Base-by-base conservation (phyloP, 1,140 invertebrate genomes). In the Scaptomyza montana region DNA sequence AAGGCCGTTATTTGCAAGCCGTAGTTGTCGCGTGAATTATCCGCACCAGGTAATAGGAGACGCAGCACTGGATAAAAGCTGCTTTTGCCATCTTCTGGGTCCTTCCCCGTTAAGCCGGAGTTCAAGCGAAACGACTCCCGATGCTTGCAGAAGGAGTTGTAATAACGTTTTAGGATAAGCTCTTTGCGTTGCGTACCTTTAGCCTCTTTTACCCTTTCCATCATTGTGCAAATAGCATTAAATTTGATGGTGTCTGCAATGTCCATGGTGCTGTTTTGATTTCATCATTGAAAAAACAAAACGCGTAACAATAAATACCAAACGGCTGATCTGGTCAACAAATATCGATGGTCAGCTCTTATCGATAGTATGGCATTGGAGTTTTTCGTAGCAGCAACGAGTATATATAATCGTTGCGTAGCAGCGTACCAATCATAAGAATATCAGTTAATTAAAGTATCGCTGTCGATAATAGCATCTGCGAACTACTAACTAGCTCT, bases 21-120 rank as follows among this genome's bases (percentile, higher is more conserved):
- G 90, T 95, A 95, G 2, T 94, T 91, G 7, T 93, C 93, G 66
- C 96, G 92, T 50, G 94, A 93, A 64, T 94, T 93, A 75, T 96
- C 97, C 9, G 94, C 90, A 45, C 93, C 91, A 6, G 96, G 96
- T 5, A 98, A 77, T 7, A 98, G 89, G 12, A 97, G 92, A 72
- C 97, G 93, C 67, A 97, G 90, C 6, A 96, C 92, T 21, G 95
- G 93, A 92, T 94, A 97, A 55, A 97, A 94, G 55, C 94, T 95
- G 47, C 91, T 89, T 41, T 92, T 79, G 89, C 89, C 79, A 25
- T 74, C 71, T 69, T 82, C 90, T 4, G 30, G 30, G 0, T 47
- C 21, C 16, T 77, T 60, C 0, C 33, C 19, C 12, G 46, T n/a
- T 5, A 78, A 7, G 33, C 51, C 55, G 6, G 56, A 28, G 39